phyloP scores from a whole-genome alignment of 2,888 invertebrate species.

The Drosophila siamana region DNA sequence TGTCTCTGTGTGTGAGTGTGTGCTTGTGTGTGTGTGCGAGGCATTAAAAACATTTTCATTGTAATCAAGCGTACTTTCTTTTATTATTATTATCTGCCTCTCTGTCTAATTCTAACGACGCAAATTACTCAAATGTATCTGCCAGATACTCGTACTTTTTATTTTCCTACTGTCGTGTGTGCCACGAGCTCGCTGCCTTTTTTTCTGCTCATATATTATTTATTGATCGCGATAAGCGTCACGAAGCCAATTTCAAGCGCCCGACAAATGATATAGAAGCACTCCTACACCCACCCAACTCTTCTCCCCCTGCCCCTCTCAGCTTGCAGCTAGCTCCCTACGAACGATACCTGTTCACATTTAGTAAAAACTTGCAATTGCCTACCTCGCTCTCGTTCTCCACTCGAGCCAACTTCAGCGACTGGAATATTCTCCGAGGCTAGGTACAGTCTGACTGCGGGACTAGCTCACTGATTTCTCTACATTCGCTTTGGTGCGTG shows the following conservation, averaged over 20 bases:
- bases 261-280: constrained; percentile 69
- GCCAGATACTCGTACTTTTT: constrained; percentile 68
- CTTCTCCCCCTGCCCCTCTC: background rate
- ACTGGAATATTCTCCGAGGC: constrained; percentile 1
- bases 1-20: constrained; percentile 29
- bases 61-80: constrained; percentile 81
- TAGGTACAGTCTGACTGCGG: constrained; percentile 50
- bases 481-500: constrained; percentile 69
- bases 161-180: constrained; percentile 64
- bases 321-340: background rate
- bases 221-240: constrained; percentile 85
- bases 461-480: constrained; percentile 46
- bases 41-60: constrained; percentile 80
- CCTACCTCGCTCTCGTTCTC: background rate
- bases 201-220: constrained; percentile 82
- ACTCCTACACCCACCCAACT: constrained; percentile 25
- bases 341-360: constrained; percentile 6
- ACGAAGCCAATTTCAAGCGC: constrained; percentile 83
- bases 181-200: constrained; percentile 26
- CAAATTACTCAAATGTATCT: constrained; percentile 84
- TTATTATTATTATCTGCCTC: constrained; percentile 78
- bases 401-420: background rate
- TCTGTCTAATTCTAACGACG: constrained; percentile 70
- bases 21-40: constrained; percentile 36
- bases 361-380: constrained; percentile 19